Base-by-base conservation (phyloP, 2,113 vertebrate species). In the Cacatua alba region DNA sequence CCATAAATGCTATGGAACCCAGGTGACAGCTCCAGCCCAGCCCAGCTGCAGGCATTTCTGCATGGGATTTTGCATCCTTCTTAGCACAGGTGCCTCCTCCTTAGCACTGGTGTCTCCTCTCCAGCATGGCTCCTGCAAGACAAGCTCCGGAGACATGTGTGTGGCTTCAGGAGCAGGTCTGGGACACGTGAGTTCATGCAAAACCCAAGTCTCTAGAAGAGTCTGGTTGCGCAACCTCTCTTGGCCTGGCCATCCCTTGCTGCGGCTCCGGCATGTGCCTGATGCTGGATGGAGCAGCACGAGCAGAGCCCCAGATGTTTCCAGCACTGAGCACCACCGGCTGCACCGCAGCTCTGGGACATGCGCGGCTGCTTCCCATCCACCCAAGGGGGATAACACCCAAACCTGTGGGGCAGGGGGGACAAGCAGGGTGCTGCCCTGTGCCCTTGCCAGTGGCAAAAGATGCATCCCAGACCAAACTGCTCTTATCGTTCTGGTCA, bases 271-370 rank as follows among this genome's bases (percentile, higher is more conserved):
- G 48, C 26, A 4, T 9, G 39, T 39, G 74, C 41, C 78, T 78
- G 74, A 62, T 0, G 16, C 11, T 51, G 60, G 74, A 88, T 25
- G 57, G 43, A 68, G 18, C 62, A 92, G 57, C n/a, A 26, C 1
- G 2, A 88, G 70, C 78, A 82, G 35, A 79, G 52, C 57, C 48
- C 29, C 86, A 79, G 28, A 53, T 57, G n/a, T 80, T 83, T 64
- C 59, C 57, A 64, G 52, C 1, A 2, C 41, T 44, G 60, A 93
- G 53, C 37, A 62, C 53, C 63, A 33, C 35, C 0, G 3, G 43
- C 55, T 65, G 72, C 14, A 13, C 79, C 1, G 0, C 0, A 0
- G 17, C 44, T 52, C 49, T 0, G 0, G 60, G 53, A 87, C 17
- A 14, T 20, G 31, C 26, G 52, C 2, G 1, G 55, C 39, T n/a